These are phyloP conservation scores for Anoplius nigerrimus DNA, from an alignment of 2,888 invertebrate species.

Conservation along the genomic window DNA sequence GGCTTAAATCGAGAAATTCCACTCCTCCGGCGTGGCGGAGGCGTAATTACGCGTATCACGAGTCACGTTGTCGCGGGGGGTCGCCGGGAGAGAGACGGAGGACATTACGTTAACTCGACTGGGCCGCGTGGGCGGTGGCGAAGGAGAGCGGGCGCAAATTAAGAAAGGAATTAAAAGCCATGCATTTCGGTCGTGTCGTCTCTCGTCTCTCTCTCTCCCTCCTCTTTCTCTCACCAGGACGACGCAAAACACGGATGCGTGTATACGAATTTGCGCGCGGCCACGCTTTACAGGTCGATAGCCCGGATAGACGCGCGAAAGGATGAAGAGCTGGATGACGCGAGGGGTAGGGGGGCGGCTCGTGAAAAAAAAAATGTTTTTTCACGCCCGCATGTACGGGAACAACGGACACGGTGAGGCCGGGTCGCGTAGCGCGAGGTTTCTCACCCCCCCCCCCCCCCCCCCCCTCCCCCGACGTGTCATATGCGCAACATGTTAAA, in stretches of 20 bases:
- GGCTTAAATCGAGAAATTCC: slow-evolving; percentile 25
- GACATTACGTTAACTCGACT: slow-evolving; percentile 6
- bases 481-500: too few species aligned
- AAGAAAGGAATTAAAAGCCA: slow-evolving; percentile 18
- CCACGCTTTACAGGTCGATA: background rate
- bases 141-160: slow-evolving; percentile 16
- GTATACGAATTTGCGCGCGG: background rate
- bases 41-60: slow-evolving; percentile 32
- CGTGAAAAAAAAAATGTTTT: slow-evolving; percentile 21
- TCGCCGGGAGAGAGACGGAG: background rate
- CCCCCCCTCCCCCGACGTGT: too few species aligned
- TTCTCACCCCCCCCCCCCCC: too few species aligned
- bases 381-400: slow-evolving; percentile 33
- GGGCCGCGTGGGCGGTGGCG: background rate
- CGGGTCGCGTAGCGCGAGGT: slow-evolving; percentile 20
- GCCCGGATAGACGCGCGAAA: background rate
- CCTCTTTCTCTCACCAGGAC: too few species aligned
- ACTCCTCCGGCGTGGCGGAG: background rate
- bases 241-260: background rate
- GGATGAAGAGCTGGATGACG: background rate
- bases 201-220: too few species aligned
- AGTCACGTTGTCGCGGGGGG: slow-evolving; percentile 24
- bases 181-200: slow-evolving; percentile 25
- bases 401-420: slow-evolving; percentile 21
- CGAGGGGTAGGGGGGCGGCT: too few species aligned